Base-by-base conservation (phyloP, 2,113 vertebrate species). In the Cynopterus brachyotis region DNA sequence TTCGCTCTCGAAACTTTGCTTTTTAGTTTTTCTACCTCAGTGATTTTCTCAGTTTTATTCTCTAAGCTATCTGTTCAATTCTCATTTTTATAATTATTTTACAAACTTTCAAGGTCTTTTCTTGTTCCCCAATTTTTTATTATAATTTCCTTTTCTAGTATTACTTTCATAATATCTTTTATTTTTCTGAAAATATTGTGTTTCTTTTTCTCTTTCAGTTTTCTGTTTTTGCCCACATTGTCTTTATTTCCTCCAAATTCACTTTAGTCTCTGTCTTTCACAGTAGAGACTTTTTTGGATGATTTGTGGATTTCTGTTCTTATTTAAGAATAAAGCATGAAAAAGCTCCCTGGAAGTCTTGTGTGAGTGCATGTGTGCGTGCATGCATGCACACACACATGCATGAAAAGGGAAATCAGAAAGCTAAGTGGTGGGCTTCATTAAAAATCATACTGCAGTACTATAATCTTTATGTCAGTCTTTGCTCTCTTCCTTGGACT, bases 21-120 rank as follows among this genome's bases (percentile, higher is more conserved):
- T 92, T 30, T 22, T 57, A 19, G 19, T 76, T 66, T 59, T 28
- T 42, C n/a, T 86, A 47, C 40, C 6, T 35, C 3, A 6, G n/a
- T 91, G 20, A 73, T 83, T 67, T 83, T 42, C 30, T 47, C 11
- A 53, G 57, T 24, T n/a, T 91, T 84, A 45, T 73, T 91, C 72
- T 69, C 16, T 72, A 69, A 93, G 35, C 9, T 5, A 2, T 57
- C 73, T 57, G 40, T 69, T 30, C 42, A 50, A 82, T 93, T 70
- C 24, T 47, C 35, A 78, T 53, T 95, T 91, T 15, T 70, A 6
- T 24, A 50, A n/a, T 66, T 3, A 40, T 40, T 47, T 53, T 76
- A 82, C 15, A 75, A 80, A 64, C 3, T 85, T 89, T 1, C 55
- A 84, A n/a, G 24, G 42, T 81, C 12, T 89, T 70, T 78, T 73